A percentile compares a stretch with the other conserved stretches of the same genome.
phyloP scores from a whole-genome alignment of 2,113 vertebrate species.

The Nothoprocta pentlandii region DNA sequence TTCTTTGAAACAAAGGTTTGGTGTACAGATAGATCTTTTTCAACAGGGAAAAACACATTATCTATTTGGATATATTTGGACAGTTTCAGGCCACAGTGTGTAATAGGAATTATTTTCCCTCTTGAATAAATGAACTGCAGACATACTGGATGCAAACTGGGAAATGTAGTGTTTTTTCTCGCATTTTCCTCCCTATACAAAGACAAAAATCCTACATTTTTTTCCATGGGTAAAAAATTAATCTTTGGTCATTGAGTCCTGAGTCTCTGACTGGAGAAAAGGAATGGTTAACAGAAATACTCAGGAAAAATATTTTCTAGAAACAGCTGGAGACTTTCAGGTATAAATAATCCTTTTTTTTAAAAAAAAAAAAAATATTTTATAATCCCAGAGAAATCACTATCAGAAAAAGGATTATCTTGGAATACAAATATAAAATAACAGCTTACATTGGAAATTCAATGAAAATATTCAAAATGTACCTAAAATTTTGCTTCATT shows the following conservation, averaged over 20 bases:
- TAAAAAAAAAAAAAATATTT: background rate
- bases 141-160: constrained; percentile 17
- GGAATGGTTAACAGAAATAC: background rate
- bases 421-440: background rate
- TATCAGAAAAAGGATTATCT: background rate
- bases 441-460: background rate
- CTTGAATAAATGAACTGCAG: constrained; percentile 1
- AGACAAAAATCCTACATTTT: background rate
- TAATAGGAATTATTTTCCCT: background rate
- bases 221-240: background rate
- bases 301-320: background rate
- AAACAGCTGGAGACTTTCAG: background rate
- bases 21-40: constrained; percentile 14
- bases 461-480: background rate
- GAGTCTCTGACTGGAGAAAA: background rate
- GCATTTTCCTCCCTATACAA: background rate
- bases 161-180: background rate
- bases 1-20: constrained; percentile 13
- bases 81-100: constrained; percentile 55
- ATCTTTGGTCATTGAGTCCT: background rate
- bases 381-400: background rate
- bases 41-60: background rate
- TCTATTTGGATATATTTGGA: constrained; percentile 12
- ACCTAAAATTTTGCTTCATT: background rate
- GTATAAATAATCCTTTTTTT: background rate